Conservation (phyloP, 64 coral and sea anemone genomes). For the Anthopleura sola region DNA sequence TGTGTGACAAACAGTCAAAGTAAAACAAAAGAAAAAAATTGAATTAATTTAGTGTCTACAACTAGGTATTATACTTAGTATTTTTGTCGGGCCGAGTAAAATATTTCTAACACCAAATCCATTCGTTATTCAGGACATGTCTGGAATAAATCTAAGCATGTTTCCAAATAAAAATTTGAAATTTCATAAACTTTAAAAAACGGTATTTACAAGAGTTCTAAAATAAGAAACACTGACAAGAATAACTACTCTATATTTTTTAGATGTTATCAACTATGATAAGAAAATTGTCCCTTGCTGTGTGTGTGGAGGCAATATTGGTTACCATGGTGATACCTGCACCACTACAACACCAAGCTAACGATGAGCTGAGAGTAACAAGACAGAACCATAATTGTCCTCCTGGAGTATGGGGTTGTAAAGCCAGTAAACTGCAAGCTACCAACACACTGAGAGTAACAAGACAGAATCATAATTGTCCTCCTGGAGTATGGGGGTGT, state of each 20-base stretch:
- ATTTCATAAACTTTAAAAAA: too few species aligned
- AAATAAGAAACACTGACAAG: neutral
- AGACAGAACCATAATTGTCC: conserved; percentile 1
- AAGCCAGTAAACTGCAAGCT: neutral
- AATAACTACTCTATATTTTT: neutral
- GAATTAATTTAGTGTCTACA: too few species aligned
- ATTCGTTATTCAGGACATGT: too few species aligned
- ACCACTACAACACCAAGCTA: too few species aligned
- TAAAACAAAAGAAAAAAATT: too few species aligned
- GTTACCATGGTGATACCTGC: neutral
- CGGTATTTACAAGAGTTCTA: too few species aligned
- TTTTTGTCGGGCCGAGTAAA: too few species aligned
- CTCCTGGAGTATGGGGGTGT: conserved; percentile 20
- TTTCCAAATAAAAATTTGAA: too few species aligned
- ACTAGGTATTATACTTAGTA: too few species aligned
- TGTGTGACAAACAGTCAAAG: too few species aligned
- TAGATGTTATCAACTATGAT: neutral
- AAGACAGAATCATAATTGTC: conserved; percentile 5
- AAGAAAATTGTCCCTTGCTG: neutral
- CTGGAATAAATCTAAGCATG: too few species aligned
- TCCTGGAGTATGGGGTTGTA: conserved; percentile 13
- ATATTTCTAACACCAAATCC: too few species aligned
- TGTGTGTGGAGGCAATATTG: neutral
- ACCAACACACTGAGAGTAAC: neutral
- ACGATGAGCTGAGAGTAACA: neutral